These are phyloP conservation scores for Sterrhoptilus dennistouni DNA, from an alignment of 2,113 vertebrate species.

Conservation along the genomic window DNA sequence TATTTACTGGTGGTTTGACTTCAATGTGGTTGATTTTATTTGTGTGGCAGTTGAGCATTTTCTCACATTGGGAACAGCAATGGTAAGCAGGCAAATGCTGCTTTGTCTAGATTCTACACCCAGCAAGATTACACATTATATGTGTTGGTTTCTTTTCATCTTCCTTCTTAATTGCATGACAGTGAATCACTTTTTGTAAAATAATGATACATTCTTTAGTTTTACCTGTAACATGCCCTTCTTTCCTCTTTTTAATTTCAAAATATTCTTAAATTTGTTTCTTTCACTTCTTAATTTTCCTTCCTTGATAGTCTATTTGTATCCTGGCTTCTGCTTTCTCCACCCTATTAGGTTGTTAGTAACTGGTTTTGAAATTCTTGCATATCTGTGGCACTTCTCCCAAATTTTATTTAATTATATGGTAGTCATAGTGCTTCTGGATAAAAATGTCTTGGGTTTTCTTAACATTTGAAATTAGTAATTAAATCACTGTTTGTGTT, in stretches of 20 bases:
- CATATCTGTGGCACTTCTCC: neutral
- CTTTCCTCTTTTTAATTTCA: neutral
- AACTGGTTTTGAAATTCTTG: neutral
- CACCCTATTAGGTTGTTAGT: neutral
- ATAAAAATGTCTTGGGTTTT: neutral
- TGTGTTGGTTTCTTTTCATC: neutral
- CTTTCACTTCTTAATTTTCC: neutral
- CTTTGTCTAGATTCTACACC: neutral
- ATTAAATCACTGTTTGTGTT: neutral
- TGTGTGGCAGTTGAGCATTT: neutral
- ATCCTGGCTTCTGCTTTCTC: neutral
- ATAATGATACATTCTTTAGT: neutral
- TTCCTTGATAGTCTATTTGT: neutral
- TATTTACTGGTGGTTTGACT: neutral
- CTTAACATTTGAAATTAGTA: neutral
- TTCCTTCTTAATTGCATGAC: neutral
- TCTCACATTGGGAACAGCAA: neutral
- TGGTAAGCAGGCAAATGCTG: neutral
- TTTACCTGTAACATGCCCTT: neutral
- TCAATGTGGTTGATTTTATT: neutral
- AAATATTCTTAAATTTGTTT: neutral
- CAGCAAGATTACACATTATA: neutral
- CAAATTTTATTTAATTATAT: neutral
- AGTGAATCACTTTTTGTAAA: neutral
- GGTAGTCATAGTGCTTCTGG: neutral